Percentiles rank a stretch among this genome's conserved stretches.
Evolutionary conservation across 2,888 invertebrate genomes (phyloP).

Genomic region (Bibio marci): DNA sequence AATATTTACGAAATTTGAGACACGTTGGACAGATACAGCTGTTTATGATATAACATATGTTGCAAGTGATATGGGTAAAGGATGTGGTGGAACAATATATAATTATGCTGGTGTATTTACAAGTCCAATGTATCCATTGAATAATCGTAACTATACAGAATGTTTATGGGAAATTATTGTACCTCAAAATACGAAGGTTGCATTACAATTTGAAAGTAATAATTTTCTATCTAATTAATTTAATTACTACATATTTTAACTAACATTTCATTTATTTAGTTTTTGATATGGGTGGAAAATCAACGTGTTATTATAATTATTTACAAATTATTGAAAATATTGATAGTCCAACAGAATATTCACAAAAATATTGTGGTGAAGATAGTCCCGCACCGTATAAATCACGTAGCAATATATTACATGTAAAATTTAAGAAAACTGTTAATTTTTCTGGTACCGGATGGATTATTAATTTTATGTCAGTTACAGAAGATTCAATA

Average conservation of each 20-base stretch:
- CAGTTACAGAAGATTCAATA: constrained; percentile 5
- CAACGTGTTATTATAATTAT: constrained; percentile 44
- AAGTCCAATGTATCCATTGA: constrained; percentile 51
- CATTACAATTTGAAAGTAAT: constrained; percentile 34
- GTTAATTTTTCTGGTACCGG: constrained; percentile 55
- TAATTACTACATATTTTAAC: too few relatives aligned
- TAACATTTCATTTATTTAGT: constrained; percentile 22
- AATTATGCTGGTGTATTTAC: constrained; percentile 44
- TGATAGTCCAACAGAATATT: constrained; percentile 18
- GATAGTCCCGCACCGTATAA: constrained; percentile 37
- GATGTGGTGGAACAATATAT: constrained; percentile 50
- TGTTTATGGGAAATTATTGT: constrained; percentile 49
- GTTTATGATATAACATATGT: constrained; percentile 42
- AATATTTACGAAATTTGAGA: constrained; percentile 24
- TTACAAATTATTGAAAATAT: constrained; percentile 41
- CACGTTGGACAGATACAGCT: constrained; percentile 1
- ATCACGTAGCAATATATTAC: constrained; percentile 35
- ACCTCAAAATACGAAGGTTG: constrained; percentile 35
- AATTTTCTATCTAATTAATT: too few relatives aligned
- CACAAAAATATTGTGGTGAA: constrained; percentile 34
- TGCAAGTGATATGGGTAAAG: constrained; percentile 38
- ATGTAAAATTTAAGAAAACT: constrained; percentile 44
- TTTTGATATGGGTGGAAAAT: constrained; percentile 44
- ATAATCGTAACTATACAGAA: constrained; percentile 34
- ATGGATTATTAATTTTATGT: constrained; percentile 36